These are phyloP conservation scores for Lophochroa leadbeateri DNA, from an alignment of 2,113 vertebrate genomes.

Conservation along the genomic window DNA sequence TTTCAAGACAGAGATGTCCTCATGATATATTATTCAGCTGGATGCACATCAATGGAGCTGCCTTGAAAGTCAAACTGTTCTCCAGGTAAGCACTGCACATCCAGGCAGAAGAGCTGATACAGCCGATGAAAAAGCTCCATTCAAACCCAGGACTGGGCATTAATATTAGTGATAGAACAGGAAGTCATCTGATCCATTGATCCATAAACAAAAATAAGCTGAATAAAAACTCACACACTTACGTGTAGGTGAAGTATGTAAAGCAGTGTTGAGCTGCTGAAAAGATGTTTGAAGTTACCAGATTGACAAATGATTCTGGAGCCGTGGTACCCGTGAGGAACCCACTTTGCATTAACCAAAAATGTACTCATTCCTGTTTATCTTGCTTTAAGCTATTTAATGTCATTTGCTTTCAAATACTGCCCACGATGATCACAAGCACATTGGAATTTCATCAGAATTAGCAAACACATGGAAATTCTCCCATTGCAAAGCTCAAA, in stretches of 20 bases:
- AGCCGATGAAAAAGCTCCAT: background rate
- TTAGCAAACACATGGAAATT: background rate
- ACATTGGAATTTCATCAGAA: background rate
- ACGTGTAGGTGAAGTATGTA: background rate
- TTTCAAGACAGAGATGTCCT: background rate
- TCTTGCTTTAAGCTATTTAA: background rate
- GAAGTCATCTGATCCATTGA: background rate
- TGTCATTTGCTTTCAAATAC: background rate
- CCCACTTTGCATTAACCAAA: rapidly evolving
- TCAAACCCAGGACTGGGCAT: background rate
- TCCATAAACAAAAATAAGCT: background rate
- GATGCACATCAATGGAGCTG: background rate
- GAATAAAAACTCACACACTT: background rate
- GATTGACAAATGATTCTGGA: background rate
- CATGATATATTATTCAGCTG: background rate
- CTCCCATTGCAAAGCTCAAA: background rate
- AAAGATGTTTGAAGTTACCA: background rate
- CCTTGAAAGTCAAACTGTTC: background rate
- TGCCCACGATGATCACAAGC: background rate
- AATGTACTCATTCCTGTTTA: rapidly evolving
- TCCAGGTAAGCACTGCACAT: background rate
- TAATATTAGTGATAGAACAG: background rate
- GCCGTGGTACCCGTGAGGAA: rapidly evolving
- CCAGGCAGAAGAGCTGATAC: background rate
- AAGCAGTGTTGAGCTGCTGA: background rate